phyloP scores from a whole-genome alignment of 2,797 vertebrate genomes.

The Forpus xanthops region DNA sequence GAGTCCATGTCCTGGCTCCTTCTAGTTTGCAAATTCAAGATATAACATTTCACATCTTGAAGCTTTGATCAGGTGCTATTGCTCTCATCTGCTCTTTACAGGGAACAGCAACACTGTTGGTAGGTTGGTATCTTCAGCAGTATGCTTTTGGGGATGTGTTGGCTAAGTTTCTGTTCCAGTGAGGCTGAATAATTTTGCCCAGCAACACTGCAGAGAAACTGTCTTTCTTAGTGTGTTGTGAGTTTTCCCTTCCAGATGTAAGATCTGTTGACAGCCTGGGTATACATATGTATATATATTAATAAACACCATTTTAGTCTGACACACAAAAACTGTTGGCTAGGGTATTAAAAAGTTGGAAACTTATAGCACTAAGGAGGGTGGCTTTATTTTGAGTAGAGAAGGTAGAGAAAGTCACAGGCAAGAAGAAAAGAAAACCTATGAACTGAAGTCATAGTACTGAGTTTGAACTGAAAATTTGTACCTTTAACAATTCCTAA shows the following conservation, averaged over 20 bases:
- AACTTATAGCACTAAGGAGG: not conserved
- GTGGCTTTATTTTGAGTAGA: not conserved
- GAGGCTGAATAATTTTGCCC: not conserved
- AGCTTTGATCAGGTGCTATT: not conserved
- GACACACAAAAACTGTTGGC: not conserved
- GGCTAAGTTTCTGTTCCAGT: not conserved
- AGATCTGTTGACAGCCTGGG: not conserved
- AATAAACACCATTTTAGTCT: not conserved
- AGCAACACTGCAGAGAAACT: not conserved
- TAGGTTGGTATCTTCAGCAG: not conserved
- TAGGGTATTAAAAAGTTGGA: not conserved
- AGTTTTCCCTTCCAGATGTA: not conserved
- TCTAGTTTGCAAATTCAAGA: not conserved
- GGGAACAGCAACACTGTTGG: not conserved
- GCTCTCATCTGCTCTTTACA: not conserved
- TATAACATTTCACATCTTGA: not conserved
- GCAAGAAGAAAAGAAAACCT: not conserved
- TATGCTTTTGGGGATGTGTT: not conserved
- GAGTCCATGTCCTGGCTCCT: not conserved
- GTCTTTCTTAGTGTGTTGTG: not conserved
- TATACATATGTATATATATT: not conserved
- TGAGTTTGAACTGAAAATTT: not conserved
- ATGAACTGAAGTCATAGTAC: not conserved
- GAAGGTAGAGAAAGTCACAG: not conserved
- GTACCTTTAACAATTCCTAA: not conserved